Conservation (phyloP, 2,113 vertebrate genomes). For the Mola mola region DNA sequence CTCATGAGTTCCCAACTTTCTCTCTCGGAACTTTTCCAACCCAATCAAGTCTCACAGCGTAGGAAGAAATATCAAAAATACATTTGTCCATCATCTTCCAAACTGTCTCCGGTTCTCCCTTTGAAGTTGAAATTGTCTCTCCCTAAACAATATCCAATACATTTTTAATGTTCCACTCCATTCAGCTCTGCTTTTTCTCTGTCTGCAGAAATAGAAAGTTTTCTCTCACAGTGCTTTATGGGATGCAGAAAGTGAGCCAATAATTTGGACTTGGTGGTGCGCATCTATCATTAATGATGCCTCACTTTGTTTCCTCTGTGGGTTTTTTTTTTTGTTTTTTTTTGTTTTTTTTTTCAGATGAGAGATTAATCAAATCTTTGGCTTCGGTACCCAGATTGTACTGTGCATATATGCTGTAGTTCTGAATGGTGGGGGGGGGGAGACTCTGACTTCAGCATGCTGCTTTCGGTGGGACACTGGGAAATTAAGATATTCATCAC, state of each 20-base stretch:
- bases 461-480: conserved; percentile 19
- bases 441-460: conserved; percentile 13
- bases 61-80: conserved; percentile 19
- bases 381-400: conserved; percentile 11
- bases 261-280: conserved; percentile 40
- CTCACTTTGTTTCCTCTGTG: conserved; percentile 17
- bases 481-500: conserved; percentile 19
- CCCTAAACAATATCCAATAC: conserved; percentile 38
- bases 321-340: too few species aligned
- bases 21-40: neutral
- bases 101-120: conserved; percentile 30
- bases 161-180: conserved; percentile 62
- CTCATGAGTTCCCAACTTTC: neutral
- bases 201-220: conserved; percentile 28
- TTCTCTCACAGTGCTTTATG: conserved; percentile 10
- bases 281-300: conserved; percentile 63
- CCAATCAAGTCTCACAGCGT: neutral
- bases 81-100: conserved; percentile 39
- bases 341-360: conserved; percentile 14
- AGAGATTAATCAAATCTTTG: conserved; percentile 15
- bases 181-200: conserved; percentile 31
- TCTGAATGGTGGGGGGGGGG: neutral
- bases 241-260: conserved; percentile 25
- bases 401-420: neutral
- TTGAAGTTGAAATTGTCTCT: conserved; percentile 30